Base-by-base conservation (phyloP, 2,888 invertebrate species). In the Nephrocerus scutellatus region DNA sequence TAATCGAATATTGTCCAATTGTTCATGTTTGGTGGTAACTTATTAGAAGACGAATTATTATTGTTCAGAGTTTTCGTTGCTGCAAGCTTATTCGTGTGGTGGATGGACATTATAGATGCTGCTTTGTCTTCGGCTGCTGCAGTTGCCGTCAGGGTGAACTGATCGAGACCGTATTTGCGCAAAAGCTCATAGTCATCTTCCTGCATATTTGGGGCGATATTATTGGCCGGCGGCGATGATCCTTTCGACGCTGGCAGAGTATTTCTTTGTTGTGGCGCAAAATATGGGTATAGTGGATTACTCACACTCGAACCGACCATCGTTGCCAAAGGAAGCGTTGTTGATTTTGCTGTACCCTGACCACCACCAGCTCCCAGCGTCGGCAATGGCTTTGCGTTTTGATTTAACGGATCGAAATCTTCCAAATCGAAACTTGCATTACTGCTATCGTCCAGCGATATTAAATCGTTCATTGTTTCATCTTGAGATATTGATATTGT, bases 401-500 rank as follows among this genome's bases (percentile, higher is more conserved):
- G 60, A 55, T 68, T 72, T 14, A 81, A 63, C 10, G 81, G 81
- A 64, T 82, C 80, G 50, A 81, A 80, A 55, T 81, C 81, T 50
- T 80, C 80, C 30, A 76, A 58, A 51, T 69, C 70, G 52, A 76
- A 78, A 55, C 74, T 75, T 32, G 59, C 55, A 41, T 75, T 75
- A 30, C 74, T 72, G 44, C 79, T 78, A 63, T 80, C 80, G 63
- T 81, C 80, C 56, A 82, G 67, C 50, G 77, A 72, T 56, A 82
- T 82, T 47, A 82, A 68, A 68, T 82, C 79, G 57, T 74, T 72
- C 46, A 70, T 70, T 43, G 70, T 70, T 45, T 71, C 70, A 43
- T 68, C 63, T 52, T 45, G 48, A 42, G 40, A 36, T 34, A 24
- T 31, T 44, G 34, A 32, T 43, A 13, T 29, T 28, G 26, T 19